Evolutionary conservation across 2,113 vertebrate species (phyloP), one percentile per base, ranked within the genome.

Genomic region (Poicephalus meyeri): DNA sequence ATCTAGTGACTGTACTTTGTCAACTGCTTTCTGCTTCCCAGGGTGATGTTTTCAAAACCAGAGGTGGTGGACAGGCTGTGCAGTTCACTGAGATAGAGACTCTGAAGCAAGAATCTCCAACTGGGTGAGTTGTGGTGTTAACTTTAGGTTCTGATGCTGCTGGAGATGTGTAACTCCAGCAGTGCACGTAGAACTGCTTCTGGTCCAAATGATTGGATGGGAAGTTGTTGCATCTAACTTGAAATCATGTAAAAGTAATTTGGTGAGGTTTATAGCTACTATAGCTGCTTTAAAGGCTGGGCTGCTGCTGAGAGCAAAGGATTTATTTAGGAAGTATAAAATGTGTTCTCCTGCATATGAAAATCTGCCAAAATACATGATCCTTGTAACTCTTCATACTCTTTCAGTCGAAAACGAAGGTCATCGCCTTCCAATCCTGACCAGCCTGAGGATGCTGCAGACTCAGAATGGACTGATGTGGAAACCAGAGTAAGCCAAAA

Each of bases 21-120:
- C 19, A 58, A 58, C 35, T 77, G 69, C 71, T 92, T 88, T 64
- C 39, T 95, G 33, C 46, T 73, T 89, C 87, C 85, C 91, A 99
- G 99, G 99, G 99, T 10, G 99, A 99, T 3, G 99, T 99, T n/a
- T 99, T 98, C 80, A 99, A 98, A 96, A 99, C 99, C 52, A 97
- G 99, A 87, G 98, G 99, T 7, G 99, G 99, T 0, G 99, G 99
- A 81, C 99, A 99, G 91, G 95, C 99, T 2, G 99, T 99, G 81
- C 99, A 99, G 87, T 99, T 99, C 97, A 99, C 99, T 0, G 99
- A 99, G 79, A 98, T 99, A 6, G 99, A 99, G 97, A 99, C 99
- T 3, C 97, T 99, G 61, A 99, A 97, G 81, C 99, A 99, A 86
- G 98, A 99, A 96, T 98, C 98, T 19, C 97, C 99, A 44, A 96